phyloP scores from a whole-genome alignment of 2,113 vertebrate species.

The Hydrolagus affinis region DNA sequence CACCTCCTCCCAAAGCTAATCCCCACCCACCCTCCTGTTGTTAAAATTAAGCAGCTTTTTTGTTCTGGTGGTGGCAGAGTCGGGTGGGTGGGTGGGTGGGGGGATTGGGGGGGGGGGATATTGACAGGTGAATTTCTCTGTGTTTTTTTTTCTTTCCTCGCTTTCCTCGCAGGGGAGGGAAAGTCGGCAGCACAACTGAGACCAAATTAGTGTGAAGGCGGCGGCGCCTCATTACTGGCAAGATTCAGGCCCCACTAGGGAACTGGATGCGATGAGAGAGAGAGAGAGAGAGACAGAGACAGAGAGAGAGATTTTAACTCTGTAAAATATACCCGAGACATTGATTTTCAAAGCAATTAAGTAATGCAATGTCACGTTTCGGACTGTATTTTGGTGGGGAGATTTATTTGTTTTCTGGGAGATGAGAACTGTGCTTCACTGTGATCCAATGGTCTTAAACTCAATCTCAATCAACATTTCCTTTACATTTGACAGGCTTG shows the following conservation, averaged over 20 bases:
- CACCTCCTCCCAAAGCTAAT: neutral
- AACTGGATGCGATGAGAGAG: neutral
- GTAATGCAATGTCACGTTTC: too few relatives aligned
- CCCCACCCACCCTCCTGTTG: neutral
- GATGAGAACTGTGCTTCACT: too few relatives aligned
- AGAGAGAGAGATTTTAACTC: constrained; percentile 4
- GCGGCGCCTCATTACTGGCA: constrained; percentile 9
- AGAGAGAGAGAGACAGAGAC: too few relatives aligned
- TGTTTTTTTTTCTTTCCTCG: too few relatives aligned
- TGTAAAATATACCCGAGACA: neutral
- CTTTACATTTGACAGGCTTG: too few relatives aligned
- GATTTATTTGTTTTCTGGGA: too few relatives aligned
- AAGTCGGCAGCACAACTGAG: neutral
- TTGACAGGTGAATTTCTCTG: neutral
- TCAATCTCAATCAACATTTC: too few relatives aligned
- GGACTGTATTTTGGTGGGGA: too few relatives aligned
- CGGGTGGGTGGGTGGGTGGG: too few relatives aligned
- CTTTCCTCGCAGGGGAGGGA: neutral
- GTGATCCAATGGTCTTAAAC: too few relatives aligned
- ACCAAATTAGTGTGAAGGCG: neutral
- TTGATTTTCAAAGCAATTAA: constrained; percentile 30
- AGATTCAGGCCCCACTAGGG: constrained; percentile 9
- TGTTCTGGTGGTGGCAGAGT: too few relatives aligned
- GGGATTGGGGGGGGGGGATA: too few relatives aligned
- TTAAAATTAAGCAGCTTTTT: neutral